Conservation (phyloP, 2,113 vertebrate genomes). For the Leuciscus idus region DNA sequence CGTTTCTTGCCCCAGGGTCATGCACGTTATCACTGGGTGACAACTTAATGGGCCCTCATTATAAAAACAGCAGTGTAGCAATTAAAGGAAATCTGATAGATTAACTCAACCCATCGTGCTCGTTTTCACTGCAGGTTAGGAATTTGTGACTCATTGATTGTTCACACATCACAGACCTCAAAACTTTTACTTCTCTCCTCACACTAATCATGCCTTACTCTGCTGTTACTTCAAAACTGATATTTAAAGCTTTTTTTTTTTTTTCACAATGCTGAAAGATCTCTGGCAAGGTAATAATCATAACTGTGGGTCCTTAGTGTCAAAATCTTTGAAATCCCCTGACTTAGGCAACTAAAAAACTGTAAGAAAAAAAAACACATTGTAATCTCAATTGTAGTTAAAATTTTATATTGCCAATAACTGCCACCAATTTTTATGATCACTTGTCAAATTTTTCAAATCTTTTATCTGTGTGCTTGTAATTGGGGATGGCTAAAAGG, state of each 20-base stretch:
- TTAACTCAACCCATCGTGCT: constrained; percentile 35
- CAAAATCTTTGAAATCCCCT: background rate
- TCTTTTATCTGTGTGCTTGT: constrained; percentile 13
- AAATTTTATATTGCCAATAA: constrained; percentile 28
- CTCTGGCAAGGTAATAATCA: background rate
- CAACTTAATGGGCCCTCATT: constrained; percentile 70
- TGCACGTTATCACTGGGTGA: constrained; percentile 64
- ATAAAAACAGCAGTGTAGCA: constrained; percentile 67
- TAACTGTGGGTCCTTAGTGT: background rate
- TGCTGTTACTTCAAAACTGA: background rate
- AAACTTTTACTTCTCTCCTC: background rate
- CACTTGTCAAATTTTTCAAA: constrained; percentile 31
- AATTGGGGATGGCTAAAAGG: constrained; percentile 37
- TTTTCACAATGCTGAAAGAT: too few relatives aligned
- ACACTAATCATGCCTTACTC: background rate
- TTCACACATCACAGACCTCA: background rate
- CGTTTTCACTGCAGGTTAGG: background rate
- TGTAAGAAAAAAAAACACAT: background rate
- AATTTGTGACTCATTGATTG: constrained; percentile 16
- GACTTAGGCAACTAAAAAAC: background rate
- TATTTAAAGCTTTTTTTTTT: background rate
- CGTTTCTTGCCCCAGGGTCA: constrained; percentile 63
- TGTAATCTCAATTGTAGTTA: background rate
- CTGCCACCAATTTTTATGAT: constrained; percentile 4
- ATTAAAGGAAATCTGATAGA: constrained; percentile 67